phyloP scores from a whole-genome alignment of 2,113 vertebrate genomes.

The Poeciliopsis occidentalis region DNA sequence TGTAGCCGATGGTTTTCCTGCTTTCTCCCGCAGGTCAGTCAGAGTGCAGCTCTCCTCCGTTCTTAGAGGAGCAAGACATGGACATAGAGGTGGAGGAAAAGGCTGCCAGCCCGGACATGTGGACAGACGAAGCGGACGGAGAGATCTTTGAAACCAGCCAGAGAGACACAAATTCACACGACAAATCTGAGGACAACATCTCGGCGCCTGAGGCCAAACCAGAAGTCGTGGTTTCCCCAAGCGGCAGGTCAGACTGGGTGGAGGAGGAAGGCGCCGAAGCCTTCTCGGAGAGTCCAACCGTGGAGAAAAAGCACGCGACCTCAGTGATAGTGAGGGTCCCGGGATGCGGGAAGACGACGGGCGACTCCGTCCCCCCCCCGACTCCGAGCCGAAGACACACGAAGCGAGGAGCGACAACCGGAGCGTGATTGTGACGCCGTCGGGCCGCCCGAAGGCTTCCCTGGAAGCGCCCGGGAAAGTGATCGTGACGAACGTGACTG shows the following conservation, averaged over 20 bases:
- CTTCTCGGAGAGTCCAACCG: constrained; percentile 21
- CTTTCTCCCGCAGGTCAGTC: constrained; percentile 54
- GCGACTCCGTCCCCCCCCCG: background rate
- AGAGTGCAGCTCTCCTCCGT: constrained; percentile 66
- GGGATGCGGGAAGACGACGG: constrained; percentile 6
- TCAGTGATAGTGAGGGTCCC: constrained; percentile 46
- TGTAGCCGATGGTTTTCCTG: background rate
- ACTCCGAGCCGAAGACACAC: constrained; percentile 8
- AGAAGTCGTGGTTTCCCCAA: constrained; percentile 17
- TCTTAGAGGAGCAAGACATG: constrained; percentile 63
- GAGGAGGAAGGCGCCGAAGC: constrained; percentile 27
- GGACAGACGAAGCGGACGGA: constrained; percentile 25
- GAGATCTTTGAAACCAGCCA: constrained; percentile 77
- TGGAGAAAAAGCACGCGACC: constrained; percentile 5
- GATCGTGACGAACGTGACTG: constrained; percentile 94
- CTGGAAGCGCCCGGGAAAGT: constrained; percentile 78
- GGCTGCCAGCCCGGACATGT: background rate
- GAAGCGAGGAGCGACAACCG: constrained; percentile 33
- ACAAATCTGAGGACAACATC: constrained; percentile 42
- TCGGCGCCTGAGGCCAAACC: constrained; percentile 2
- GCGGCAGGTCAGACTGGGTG: constrained; percentile 15
- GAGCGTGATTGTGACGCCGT: background rate
- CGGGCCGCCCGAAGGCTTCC: background rate
- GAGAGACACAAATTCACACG: constrained; percentile 6
- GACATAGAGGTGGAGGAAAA: constrained; percentile 40